These are phyloP conservation scores for Pollachius pollachius DNA, from an alignment of 2,113 vertebrate species.

Conservation along the genomic window DNA sequence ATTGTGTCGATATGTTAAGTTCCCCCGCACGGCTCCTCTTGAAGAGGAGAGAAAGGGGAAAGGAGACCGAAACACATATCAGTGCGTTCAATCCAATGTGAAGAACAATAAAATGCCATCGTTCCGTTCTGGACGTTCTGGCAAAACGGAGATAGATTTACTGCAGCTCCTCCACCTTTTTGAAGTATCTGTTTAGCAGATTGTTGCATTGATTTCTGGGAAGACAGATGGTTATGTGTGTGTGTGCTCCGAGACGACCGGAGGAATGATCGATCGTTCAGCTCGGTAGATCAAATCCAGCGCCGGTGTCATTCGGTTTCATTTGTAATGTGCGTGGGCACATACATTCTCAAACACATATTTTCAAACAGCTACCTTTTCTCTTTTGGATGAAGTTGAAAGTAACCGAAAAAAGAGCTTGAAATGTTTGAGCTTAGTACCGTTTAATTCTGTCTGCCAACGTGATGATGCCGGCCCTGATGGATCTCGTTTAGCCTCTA, in stretches of 20 bases:
- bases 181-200: slow-evolving; percentile 79
- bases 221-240: slow-evolving; percentile 73
- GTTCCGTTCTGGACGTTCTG: slow-evolving; percentile 70
- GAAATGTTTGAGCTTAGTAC: slow-evolving; percentile 53
- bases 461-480: slow-evolving; percentile 37
- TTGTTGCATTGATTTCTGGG: slow-evolving; percentile 76
- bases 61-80: slow-evolving; percentile 51
- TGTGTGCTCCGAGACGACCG: slow-evolving; percentile 69
- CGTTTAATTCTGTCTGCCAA: slow-evolving; percentile 27
- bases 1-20: slow-evolving; percentile 41
- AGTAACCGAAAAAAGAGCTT: slow-evolving; percentile 52
- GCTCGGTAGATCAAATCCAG: slow-evolving; percentile 76
- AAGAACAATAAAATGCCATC: slow-evolving; percentile 75
- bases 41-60: slow-evolving; percentile 28
- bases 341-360: slow-evolving; percentile 61
- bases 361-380: slow-evolving; percentile 66
- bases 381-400: slow-evolving; percentile 71
- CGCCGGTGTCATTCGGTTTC: slow-evolving; percentile 65
- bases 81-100: slow-evolving; percentile 68
- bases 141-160: slow-evolving; percentile 75
- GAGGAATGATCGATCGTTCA: slow-evolving; percentile 77
- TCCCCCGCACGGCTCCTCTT: slow-evolving; percentile 17
- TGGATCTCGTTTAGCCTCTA: slow-evolving; percentile 26
- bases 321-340: slow-evolving; percentile 61
- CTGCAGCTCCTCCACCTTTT: slow-evolving; percentile 68